phyloP scores from a whole-genome alignment of 2,888 invertebrate genomes.

The Phengaris arion region DNA sequence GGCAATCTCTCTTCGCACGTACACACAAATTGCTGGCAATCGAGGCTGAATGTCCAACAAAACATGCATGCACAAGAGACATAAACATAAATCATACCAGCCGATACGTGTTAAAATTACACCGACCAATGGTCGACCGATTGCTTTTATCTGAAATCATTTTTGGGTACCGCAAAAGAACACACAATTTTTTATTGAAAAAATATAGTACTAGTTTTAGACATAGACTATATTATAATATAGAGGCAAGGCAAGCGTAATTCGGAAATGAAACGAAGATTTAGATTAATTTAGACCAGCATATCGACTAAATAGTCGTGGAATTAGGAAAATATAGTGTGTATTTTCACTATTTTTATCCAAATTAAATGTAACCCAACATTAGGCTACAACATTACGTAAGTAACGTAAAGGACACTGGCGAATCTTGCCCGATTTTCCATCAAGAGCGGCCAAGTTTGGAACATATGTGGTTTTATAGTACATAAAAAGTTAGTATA shows the following conservation, averaged over 20 bases:
- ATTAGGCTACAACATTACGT: too few relatives aligned
- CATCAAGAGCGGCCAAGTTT: too few relatives aligned
- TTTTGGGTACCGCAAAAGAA: constrained; percentile 1
- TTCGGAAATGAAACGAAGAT: too few relatives aligned
- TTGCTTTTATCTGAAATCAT: constrained; percentile 1
- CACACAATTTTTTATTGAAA: neutral
- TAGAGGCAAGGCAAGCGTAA: too few relatives aligned
- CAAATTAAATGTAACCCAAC: too few relatives aligned
- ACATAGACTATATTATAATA: too few relatives aligned
- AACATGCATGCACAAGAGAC: constrained; percentile 19
- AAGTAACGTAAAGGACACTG: too few relatives aligned
- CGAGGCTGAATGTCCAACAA: constrained; percentile 39
- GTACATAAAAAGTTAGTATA: too few relatives aligned
- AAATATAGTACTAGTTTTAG: neutral
- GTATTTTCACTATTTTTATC: too few relatives aligned
- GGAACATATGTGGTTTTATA: too few relatives aligned
- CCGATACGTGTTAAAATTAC: constrained; percentile 26
- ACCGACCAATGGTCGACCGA: constrained; percentile 15
- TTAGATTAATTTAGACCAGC: too few relatives aligned
- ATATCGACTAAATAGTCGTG: neutral
- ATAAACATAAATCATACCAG: constrained; percentile 26
- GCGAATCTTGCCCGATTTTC: too few relatives aligned
- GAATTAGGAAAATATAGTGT: neutral
- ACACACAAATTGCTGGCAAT: constrained; percentile 68
- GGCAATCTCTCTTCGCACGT: constrained; percentile 70